Base-by-base conservation (phyloP, 2,797 vertebrate genomes). In the Arrhamphus sclerolepis region DNA sequence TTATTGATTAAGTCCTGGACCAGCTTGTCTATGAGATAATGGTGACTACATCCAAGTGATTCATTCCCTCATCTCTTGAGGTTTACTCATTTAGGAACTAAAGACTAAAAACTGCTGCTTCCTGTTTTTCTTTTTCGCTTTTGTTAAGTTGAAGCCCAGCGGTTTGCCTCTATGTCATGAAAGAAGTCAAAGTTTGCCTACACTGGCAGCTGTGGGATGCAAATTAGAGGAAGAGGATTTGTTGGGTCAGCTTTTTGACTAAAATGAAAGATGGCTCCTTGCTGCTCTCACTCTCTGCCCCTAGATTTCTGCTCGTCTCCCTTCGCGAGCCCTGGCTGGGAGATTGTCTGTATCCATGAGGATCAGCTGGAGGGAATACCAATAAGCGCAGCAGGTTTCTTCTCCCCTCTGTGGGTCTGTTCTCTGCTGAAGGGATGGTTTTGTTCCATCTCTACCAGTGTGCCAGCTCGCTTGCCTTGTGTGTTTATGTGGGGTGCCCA, bases 351-450 rank as follows among this genome's bases (percentile, higher is more conserved):
- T 77, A 77, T 87, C 84, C 81, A 82, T 82, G 80, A 74, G 75
- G 83, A 88, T 90, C 83, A 84, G 84, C 75, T 89, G 86, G 81
- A 85, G 74, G 82, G 89, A 92, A 92, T 92, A 90, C 85, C 85
- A 91, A 92, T 89, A 79, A 89, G 88, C 79, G 64, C 67, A 4
- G 24, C 75, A 56, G 81, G 78, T 70, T 79, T 87, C 82, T 76
- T 82, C 24, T 26, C 82, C 87, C 78, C 86, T 80, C 79, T 83
- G 80, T 50, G 84, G 55, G 40, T 83, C 70, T 82, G 78, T 86
- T 88, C 81, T 82, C 66, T 22, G 60, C 76, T 89, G 75, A 90
- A 88, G 81, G 87, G 87, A 84, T 31, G 40, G 84, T 82, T 89
- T 89, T 89, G 82, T 90, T 88, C 74, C 70, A 71, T 83, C 77